A percentile compares a stretch with the other conserved stretches of the same genome.
Evolutionary conservation across 2,888 invertebrate genomes (phyloP).

Genomic region (Sinopyrophorus schimmeli): DNA sequence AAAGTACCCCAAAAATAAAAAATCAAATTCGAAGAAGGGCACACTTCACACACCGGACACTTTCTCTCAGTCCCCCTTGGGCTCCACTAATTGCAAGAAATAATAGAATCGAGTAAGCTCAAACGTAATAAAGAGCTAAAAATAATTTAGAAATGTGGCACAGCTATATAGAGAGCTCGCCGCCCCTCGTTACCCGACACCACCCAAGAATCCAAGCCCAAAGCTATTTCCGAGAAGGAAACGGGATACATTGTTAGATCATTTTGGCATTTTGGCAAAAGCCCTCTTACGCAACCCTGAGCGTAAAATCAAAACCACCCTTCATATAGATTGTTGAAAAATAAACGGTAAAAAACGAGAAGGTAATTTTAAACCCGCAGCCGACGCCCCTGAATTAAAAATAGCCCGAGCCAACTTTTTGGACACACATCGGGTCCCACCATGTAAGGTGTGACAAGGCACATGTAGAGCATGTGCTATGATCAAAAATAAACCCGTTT

Average conservation of each 20-base stretch:
- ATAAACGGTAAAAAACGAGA: conserved; percentile 14
- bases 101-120: too few species aligned
- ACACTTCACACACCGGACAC: too few species aligned
- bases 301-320: background rate
- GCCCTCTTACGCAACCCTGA: background rate
- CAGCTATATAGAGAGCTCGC: conserved; percentile 25
- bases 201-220: conserved; percentile 18
- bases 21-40: too few species aligned
- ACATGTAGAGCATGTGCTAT: conserved; percentile 39
- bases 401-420: conserved; percentile 40
- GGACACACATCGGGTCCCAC: conserved; percentile 37
- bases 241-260: conserved; percentile 36
- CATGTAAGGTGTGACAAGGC: conserved; percentile 47
- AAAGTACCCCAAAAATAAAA: too few species aligned
- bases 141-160: conserved; percentile 43
- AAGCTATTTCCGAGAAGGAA: conserved; percentile 30
- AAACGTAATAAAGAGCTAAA: too few species aligned
- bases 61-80: too few species aligned
- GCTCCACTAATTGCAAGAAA: too few species aligned
- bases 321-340: background rate
- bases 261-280: conserved; percentile 31
- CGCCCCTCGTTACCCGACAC: conserved; percentile 18
- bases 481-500: conserved; percentile 30
- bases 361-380: too few species aligned
- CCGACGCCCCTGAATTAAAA: conserved; percentile 37